phyloP scores from a whole-genome alignment of 2,113 vertebrate species.

The Sialia sialis region DNA sequence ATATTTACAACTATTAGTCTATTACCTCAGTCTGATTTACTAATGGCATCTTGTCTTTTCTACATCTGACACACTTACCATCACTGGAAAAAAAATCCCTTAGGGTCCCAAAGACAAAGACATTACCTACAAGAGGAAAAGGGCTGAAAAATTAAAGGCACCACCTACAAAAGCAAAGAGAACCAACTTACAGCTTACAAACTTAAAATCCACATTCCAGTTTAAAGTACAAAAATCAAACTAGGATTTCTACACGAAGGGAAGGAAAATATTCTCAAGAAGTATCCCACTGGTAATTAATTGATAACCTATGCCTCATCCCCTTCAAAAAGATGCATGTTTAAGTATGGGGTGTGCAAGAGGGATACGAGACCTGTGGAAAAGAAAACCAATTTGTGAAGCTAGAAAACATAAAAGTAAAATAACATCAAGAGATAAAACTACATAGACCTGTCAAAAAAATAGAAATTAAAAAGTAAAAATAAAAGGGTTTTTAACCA shows the following conservation, averaged over 20 bases:
- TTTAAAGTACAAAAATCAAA: background rate
- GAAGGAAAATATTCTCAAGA: background rate
- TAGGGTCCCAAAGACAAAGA: background rate
- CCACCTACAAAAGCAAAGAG: background rate
- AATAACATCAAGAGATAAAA: background rate
- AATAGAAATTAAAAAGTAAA: background rate
- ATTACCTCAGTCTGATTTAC: background rate
- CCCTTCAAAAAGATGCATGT: background rate
- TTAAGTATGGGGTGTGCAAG: background rate
- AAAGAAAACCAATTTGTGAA: background rate
- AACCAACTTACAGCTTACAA: background rate
- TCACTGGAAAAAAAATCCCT: background rate
- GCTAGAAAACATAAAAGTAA: background rate
- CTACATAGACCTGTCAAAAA: background rate
- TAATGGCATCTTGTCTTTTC: background rate
- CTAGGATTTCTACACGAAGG: background rate
- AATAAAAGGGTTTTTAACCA: background rate
- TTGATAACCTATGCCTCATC: background rate
- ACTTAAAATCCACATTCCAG: background rate
- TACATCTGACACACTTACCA: background rate
- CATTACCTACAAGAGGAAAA: background rate
- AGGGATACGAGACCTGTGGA: background rate
- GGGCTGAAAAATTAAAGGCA: background rate
- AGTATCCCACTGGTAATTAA: background rate
- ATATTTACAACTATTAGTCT: background rate